These are phyloP conservation scores for Diarsia brunnea DNA, from an alignment of 2,888 invertebrate species.

Conservation along the genomic window DNA sequence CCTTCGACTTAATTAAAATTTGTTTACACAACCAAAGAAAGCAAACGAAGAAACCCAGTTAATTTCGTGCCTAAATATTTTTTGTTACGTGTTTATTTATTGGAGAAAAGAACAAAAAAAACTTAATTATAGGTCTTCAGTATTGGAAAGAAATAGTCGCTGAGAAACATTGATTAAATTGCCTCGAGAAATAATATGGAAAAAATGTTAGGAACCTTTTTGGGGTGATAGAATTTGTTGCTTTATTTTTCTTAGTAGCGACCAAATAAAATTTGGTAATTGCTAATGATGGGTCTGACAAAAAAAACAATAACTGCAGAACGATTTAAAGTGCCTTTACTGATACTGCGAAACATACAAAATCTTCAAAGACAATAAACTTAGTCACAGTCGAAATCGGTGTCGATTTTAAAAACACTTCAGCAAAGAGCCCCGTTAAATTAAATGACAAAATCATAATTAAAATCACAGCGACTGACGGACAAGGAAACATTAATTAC, in stretches of 20 bases:
- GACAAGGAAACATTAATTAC: conserved; percentile 20
- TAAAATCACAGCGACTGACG: conserved; percentile 1
- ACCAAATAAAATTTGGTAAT: background rate
- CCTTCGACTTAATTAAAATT: conserved; percentile 69
- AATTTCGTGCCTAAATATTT: conserved; percentile 28
- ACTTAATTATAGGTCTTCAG: background rate
- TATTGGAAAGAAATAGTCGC: background rate
- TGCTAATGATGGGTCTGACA: background rate
- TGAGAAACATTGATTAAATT: background rate
- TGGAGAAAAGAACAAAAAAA: conserved; percentile 6
- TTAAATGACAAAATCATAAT: background rate
- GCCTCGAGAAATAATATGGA: background rate
- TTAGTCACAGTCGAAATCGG: background rate
- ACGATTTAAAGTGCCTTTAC: background rate
- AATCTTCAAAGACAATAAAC: background rate
- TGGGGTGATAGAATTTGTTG: too few species aligned
- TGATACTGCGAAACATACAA: background rate
- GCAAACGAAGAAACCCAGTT: conserved; percentile 44
- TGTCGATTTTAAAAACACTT: background rate
- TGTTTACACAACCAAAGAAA: conserved; percentile 58
- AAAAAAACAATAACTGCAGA: background rate
- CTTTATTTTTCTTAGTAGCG: background rate
- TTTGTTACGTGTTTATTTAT: conserved; percentile 27
- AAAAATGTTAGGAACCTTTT: background rate
- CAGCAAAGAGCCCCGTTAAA: background rate